Percentiles rank a stretch among this genome's conserved stretches.
Evolutionary conservation across 2,888 invertebrate species (phyloP).

Genomic region (Callosobruchus maculatus): DNA sequence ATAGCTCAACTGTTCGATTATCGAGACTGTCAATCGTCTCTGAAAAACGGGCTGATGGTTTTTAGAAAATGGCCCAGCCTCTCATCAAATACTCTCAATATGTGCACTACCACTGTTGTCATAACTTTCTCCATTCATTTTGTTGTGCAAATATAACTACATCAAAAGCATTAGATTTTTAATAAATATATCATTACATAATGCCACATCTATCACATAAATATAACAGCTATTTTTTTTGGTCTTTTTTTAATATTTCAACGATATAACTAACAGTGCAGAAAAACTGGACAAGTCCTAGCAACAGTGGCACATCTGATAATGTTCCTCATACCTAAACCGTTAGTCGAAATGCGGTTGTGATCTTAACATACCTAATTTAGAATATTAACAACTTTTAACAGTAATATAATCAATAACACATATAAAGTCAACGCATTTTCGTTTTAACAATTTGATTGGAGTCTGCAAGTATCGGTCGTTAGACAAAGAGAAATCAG

Average conservation of each 20-base stretch:
- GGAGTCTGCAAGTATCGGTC: conserved; percentile 4
- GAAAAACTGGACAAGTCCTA: conserved; percentile 10
- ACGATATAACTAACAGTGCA: conserved; percentile 28
- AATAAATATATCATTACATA: conserved; percentile 25
- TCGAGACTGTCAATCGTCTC: neutral
- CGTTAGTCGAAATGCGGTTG: conserved; percentile 28
- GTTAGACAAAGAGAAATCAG: neutral
- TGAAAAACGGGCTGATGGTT: conserved; percentile 15
- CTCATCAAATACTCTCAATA: conserved; percentile 32
- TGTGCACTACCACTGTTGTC: neutral
- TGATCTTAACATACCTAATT: conserved; percentile 30
- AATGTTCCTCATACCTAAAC: neutral
- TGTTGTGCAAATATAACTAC: conserved; percentile 18
- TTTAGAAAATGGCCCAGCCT: conserved; percentile 46
- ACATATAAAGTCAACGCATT: conserved; percentile 45
- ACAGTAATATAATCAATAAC: conserved; percentile 47
- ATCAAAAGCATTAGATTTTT: conserved; percentile 34
- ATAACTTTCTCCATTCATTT: conserved; percentile 13
- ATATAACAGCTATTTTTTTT: conserved; percentile 28
- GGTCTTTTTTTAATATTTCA: conserved; percentile 22
- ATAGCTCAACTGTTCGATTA: too few relatives aligned
- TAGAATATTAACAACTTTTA: conserved; percentile 43
- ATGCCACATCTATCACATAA: neutral
- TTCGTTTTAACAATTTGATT: conserved; percentile 32
- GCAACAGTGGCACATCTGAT: neutral